A percentile compares a stretch with the other conserved stretches of the same genome.
phyloP scores from a whole-genome alignment of 2,797 vertebrate species.

The Gymnopithys bicolor region DNA sequence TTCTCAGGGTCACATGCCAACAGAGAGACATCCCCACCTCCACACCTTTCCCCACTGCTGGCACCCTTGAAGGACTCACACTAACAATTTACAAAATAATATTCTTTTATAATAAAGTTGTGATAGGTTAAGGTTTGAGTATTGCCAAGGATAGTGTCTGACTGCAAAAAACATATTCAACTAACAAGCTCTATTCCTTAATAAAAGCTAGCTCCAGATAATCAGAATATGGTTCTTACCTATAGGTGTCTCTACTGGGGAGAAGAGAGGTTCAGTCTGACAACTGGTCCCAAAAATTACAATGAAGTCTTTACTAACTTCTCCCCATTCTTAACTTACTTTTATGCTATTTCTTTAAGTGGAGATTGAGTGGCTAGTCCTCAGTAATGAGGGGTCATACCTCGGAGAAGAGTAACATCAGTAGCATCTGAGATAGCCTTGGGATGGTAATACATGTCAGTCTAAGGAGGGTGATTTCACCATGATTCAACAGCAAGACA shows the following conservation, averaged over 20 bases:
- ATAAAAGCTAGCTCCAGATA: background rate
- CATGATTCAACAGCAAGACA: background rate
- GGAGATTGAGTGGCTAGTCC: background rate
- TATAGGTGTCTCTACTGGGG: background rate
- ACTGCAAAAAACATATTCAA: background rate
- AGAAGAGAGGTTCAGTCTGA: background rate
- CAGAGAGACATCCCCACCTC: background rate
- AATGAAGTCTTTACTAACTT: background rate
- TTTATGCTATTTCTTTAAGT: background rate
- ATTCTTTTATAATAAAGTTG: background rate
- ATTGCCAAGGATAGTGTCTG: background rate
- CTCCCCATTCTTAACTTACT: background rate
- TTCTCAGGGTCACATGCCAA: background rate
- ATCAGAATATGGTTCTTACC: background rate
- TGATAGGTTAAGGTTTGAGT: background rate
- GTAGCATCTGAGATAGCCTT: background rate
- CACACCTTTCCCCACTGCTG: background rate
- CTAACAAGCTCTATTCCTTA: background rate
- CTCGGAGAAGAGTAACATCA: background rate
- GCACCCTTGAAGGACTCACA: background rate
- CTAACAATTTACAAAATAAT: background rate
- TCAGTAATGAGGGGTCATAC: background rate
- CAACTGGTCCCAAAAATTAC: background rate
- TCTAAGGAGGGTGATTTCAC: background rate
- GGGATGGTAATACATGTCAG: background rate